These are phyloP conservation scores for Eupleurogrammus muticus DNA, from an alignment of 2,797 vertebrate species.

Conservation along the genomic window DNA sequence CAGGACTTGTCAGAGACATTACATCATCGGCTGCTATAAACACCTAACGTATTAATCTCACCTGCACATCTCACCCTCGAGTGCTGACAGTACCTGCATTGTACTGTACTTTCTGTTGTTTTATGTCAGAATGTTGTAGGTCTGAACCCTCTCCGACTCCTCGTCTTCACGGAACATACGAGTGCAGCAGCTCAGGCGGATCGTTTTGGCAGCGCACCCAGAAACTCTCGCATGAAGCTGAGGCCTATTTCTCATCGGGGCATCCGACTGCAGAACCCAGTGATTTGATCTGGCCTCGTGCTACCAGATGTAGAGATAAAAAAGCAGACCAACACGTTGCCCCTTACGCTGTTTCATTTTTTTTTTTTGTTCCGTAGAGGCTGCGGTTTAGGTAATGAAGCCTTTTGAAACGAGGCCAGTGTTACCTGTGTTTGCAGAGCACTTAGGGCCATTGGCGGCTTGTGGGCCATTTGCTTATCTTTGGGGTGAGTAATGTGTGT, in stretches of 20 bases:
- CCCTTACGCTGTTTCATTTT: constrained; percentile 1
- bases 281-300: constrained; percentile 49
- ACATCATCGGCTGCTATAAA: constrained; percentile 4
- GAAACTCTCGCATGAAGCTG: constrained; percentile 14
- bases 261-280: constrained; percentile 37
- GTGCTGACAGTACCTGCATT: constrained; percentile 22
- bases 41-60: constrained; percentile 1
- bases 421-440: constrained; percentile 79
- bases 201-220: constrained; percentile 11
- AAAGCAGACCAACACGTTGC: constrained; percentile 23
- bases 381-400: constrained; percentile 59
- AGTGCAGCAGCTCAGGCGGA: neutral
- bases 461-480: constrained; percentile 82
- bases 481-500: constrained; percentile 79
- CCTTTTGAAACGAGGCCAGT: constrained; percentile 58
- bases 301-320: constrained; percentile 50
- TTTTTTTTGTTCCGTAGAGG: constrained; percentile 20
- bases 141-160: neutral
- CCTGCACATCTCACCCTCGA: neutral
- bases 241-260: constrained; percentile 31
- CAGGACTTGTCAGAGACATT: constrained; percentile 4
- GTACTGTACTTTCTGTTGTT: neutral
- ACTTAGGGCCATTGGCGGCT: constrained; percentile 75
- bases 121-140: neutral
- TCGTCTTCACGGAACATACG: neutral